These are phyloP conservation scores for Geodia barretti DNA, from an alignment of 37 sponge, comb jelly and placozoan genomes.

Conservation along the genomic window DNA sequence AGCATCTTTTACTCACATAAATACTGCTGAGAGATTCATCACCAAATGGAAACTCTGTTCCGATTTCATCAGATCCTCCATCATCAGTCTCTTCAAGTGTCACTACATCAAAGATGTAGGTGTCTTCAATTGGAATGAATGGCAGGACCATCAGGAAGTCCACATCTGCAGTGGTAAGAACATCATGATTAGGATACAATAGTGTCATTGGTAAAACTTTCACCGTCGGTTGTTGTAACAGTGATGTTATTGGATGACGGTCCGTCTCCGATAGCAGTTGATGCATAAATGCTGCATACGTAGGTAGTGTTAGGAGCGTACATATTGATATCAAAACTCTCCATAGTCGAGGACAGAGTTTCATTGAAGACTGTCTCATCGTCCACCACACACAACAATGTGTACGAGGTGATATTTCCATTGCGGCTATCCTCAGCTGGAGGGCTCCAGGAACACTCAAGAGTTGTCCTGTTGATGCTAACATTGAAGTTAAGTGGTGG, in stretches of 20 bases:
- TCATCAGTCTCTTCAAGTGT: not conserved
- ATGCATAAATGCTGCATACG: not conserved
- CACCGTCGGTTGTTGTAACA: not conserved
- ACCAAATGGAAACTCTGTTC: not conserved
- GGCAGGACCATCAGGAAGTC: not conserved
- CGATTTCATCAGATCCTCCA: not conserved
- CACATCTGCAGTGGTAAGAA: not conserved
- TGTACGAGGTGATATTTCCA: not conserved
- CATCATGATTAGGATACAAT: no score
- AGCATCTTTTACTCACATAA: not conserved
- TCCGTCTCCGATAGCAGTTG: not conserved
- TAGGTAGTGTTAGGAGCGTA: not conserved
- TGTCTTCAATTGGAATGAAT: not conserved
- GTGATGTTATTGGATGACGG: not conserved
- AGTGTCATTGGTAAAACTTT: no score
- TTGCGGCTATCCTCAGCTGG: not conserved
- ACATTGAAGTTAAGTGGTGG: not conserved
- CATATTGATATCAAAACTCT: not conserved
- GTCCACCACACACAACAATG: not conserved
- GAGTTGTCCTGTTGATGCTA: not conserved
- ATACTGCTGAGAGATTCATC: not conserved
- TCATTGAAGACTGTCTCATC: not conserved
- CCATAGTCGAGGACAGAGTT: not conserved
- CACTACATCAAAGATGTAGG: not conserved
- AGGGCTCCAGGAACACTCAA: not conserved